Percentiles rank a stretch among this genome's conserved stretches.
Conservation (phyloP, 2,888 invertebrate species). For the Troides helena region DNA sequence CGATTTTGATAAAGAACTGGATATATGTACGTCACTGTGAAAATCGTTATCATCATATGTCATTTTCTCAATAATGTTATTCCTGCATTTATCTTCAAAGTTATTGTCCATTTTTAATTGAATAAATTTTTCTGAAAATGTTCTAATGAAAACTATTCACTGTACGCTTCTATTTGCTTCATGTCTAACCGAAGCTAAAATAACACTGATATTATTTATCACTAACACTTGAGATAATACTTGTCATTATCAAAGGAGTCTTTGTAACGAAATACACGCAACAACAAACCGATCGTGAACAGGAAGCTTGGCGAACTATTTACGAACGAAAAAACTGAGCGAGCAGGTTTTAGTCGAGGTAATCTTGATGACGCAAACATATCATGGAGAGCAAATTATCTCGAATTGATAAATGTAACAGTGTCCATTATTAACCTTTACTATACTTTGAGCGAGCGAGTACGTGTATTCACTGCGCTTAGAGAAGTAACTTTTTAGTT, state of each 20-base stretch:
- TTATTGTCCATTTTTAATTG: slow-evolving; percentile 47
- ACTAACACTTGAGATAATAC: slow-evolving; percentile 54
- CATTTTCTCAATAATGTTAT: slow-evolving; percentile 33
- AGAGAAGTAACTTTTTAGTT: slow-evolving; percentile 55
- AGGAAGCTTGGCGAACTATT: slow-evolving; percentile 62
- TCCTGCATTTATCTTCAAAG: slow-evolving; percentile 36
- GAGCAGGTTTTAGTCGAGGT: slow-evolving; percentile 65
- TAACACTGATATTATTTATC: slow-evolving; percentile 57
- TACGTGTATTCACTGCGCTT: slow-evolving; percentile 55
- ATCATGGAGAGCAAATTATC: slow-evolving; percentile 42
- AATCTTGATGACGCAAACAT: slow-evolving; percentile 64
- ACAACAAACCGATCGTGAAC: slow-evolving; percentile 50
- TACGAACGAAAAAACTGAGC: slow-evolving; percentile 65
- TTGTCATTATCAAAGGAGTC: slow-evolving; percentile 46
- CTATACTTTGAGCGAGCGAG: slow-evolving; percentile 35
- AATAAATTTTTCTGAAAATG: slow-evolving; percentile 39
- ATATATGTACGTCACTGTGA: slow-evolving; percentile 62
- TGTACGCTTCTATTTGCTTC: slow-evolving; percentile 42
- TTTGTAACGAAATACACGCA: slow-evolving; percentile 43
- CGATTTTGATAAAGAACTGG: slow-evolving; percentile 66
- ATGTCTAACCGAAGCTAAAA: slow-evolving; percentile 44
- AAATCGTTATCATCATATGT: slow-evolving; percentile 64
- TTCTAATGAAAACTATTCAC: slow-evolving; percentile 38
- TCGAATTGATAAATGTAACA: slow-evolving; percentile 43
- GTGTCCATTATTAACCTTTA: slow-evolving; percentile 27